Evolutionary conservation across 2,113 vertebrate species (phyloP), one percentile per base, ranked within the genome.

Genomic region (Mesocricetus auratus): DNA sequence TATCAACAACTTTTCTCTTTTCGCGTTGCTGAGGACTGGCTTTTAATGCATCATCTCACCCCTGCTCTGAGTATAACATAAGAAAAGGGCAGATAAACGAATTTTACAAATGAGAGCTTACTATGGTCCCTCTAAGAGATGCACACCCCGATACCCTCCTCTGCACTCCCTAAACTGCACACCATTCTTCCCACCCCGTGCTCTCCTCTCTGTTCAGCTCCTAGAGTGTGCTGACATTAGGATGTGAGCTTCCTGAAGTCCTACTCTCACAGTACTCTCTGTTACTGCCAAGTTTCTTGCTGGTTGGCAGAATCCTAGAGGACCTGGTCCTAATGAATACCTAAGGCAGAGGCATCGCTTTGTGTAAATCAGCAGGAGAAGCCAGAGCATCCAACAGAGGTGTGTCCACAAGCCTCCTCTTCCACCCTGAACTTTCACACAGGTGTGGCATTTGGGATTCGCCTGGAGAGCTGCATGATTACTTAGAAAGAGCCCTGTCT

Each of bases 361-460:
- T 90, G 69, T 47, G 90, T 26, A 82, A n/a, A 94, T 81, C 68
- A 78, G 60, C 39, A n/a, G 73, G 69, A 73, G 95, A 79, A 91
- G 69, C 42, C 5, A 39, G 74, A 58, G 45, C 74, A 81, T 68
- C 92, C 68, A 85, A 58, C 31, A 66, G 69, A 60, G 53, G n/a
- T 74, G 2, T 15, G 21, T 64, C 47, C 53, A 45, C 81, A 58
- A 15, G 19, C 79, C 74, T 94, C 12, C 11, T 11, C 26, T 62
- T 66, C 60, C 1, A 0, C 13, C 53, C 12, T 73, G 60, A 89
- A 66, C 94, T 68, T 92, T 71, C 89, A 45, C 75, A 75, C 89
- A 96, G 97, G 94, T 97, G 93, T 79, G 85, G 42, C 53, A 86
- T 42, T 92, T 53, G 96, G 83, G 31, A 56, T 82, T 97, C 75